These are phyloP conservation scores for Meteorus sp. DNA, from an alignment of 1,140 invertebrate species.

Conservation along the genomic window DNA sequence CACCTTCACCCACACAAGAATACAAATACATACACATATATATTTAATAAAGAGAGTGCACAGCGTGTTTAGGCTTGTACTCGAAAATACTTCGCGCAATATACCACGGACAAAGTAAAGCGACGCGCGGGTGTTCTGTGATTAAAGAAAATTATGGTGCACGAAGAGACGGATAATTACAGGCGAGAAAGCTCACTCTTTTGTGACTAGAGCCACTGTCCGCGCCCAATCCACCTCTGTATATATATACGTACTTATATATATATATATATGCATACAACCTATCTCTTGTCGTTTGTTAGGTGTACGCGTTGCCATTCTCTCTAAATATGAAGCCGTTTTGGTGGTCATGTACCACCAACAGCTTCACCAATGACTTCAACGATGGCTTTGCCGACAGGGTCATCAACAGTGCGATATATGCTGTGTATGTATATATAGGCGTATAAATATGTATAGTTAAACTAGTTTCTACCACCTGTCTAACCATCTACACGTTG, in stretches of 20 bases:
- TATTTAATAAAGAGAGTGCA: too few relatives aligned
- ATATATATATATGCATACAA: background rate
- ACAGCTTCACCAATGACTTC: too few relatives aligned
- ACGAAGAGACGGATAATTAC: conserved; percentile 45
- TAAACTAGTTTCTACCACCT: too few relatives aligned
- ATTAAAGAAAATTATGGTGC: conserved; percentile 54
- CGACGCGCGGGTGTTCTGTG: conserved; percentile 42
- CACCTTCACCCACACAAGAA: too few relatives aligned
- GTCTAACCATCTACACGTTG: too few relatives aligned
- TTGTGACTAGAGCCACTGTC: background rate
- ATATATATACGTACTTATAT: background rate
- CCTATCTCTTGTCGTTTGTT: background rate
- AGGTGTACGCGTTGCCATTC: background rate
- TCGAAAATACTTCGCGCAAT: conserved; percentile 38
- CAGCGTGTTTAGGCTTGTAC: background rate
- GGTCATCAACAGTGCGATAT: too few relatives aligned
- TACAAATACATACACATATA: too few relatives aligned
- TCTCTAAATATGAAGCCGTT: background rate
- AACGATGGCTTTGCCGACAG: too few relatives aligned
- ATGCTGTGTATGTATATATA: too few relatives aligned
- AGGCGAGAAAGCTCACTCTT: conserved; percentile 29
- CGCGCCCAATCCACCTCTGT: background rate
- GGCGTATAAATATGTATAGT: too few relatives aligned
- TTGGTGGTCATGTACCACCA: too few relatives aligned
- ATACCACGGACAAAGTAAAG: conserved; percentile 42